These are phyloP conservation scores for Sycobia sp. DNA, from an alignment of 1,140 invertebrate genomes.

Conservation along the genomic window DNA sequence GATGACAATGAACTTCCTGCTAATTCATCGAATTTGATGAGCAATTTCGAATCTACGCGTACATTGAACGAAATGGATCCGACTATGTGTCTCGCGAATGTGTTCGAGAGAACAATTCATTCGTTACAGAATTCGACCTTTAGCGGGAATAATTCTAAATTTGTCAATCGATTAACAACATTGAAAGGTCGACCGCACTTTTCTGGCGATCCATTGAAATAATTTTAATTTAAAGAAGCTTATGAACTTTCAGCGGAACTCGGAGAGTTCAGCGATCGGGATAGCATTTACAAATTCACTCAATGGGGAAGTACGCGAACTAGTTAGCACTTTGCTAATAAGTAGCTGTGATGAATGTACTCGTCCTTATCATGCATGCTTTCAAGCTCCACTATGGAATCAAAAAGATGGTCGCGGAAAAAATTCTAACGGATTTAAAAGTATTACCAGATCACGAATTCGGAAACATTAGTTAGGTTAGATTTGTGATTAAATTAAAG, in stretches of 20 bases:
- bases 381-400: background rate
- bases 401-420: too few species aligned
- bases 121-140: background rate
- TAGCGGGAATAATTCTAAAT: too few species aligned
- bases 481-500: slow-evolving; percentile 10
- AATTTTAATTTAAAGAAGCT: slow-evolving; percentile 16
- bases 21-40: too few species aligned
- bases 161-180: too few species aligned
- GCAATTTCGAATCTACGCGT: too few species aligned
- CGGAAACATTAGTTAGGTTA: background rate
- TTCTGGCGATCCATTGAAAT: slow-evolving; percentile 18
- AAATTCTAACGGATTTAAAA: too few species aligned
- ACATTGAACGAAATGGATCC: too few species aligned
- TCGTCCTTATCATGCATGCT: too few species aligned
- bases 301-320: background rate
- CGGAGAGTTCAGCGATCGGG: background rate
- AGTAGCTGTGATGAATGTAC: background rate
- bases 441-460: background rate
- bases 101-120: background rate
- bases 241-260: slow-evolving; percentile 13
- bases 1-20: too few species aligned
- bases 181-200: slow-evolving; percentile 17
- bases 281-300: too few species aligned
- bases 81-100: background rate
- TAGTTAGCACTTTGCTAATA: background rate